phyloP scores from a whole-genome alignment of 1,140 invertebrate genomes.

The Manduca sexta region DNA sequence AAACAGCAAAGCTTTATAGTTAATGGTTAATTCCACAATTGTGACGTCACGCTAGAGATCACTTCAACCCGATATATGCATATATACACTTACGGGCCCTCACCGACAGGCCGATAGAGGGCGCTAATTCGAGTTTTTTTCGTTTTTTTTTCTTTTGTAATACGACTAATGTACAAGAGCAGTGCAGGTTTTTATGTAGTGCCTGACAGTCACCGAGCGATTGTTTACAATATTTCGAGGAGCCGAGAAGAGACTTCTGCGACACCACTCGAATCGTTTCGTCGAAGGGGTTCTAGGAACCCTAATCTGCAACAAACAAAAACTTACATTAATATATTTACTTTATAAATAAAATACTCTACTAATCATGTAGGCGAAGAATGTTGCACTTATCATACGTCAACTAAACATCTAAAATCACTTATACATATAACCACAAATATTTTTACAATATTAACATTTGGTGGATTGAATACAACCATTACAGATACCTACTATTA shows the following conservation, averaged over 20 bases:
- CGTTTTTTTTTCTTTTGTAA: constrained; percentile 31
- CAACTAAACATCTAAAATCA: no score
- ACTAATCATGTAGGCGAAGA: no score
- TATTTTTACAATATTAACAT: no score
- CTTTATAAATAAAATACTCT: no score
- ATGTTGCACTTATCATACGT: no score
- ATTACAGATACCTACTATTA: no score
- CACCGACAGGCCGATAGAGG: constrained; percentile 64
- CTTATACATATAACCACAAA: no score
- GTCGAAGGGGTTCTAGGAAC: constrained; percentile 41
- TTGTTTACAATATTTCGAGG: constrained; percentile 47
- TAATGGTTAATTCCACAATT: constrained; percentile 51
- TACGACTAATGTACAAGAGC: constrained; percentile 51
- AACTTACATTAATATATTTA: not conserved
- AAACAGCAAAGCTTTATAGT: constrained; percentile 29
- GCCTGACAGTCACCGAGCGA: constrained; percentile 65
- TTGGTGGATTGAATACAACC: no score
- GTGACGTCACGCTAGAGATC: constrained; percentile 72
- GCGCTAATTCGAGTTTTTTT: constrained; percentile 46
- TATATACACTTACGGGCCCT: constrained; percentile 52
- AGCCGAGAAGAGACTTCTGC: constrained; percentile 31
- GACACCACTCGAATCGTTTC: constrained; percentile 62
- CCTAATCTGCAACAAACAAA: constrained; percentile 57
- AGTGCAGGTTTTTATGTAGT: constrained; percentile 51
- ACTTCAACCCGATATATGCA: constrained; percentile 59